Conservation (phyloP, 2,113 vertebrate genomes). For the Rhinogobius similis region DNA sequence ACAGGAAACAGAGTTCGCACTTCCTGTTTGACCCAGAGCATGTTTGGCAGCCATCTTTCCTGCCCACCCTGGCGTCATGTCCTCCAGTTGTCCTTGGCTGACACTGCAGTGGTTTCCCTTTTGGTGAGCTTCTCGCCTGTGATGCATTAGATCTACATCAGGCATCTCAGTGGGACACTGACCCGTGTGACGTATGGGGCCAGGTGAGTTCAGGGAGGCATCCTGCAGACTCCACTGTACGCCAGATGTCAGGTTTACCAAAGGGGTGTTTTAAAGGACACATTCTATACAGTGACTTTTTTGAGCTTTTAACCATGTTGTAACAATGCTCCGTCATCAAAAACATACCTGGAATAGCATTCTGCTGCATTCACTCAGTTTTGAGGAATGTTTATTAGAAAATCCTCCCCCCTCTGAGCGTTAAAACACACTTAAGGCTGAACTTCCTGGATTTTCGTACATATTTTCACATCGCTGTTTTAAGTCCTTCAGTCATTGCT, state of each 20-base stretch:
- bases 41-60: constrained; percentile 55
- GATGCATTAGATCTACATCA: constrained; percentile 59
- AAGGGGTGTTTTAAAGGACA: background rate
- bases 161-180: constrained; percentile 39
- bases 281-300: background rate
- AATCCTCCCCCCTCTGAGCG: no score
- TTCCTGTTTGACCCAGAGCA: constrained; percentile 52
- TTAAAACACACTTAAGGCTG: no score
- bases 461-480: no score
- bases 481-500: no score
- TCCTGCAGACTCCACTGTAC: constrained; percentile 19
- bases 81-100: constrained; percentile 61
- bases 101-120: constrained; percentile 26
- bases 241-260: background rate
- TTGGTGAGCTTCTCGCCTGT: constrained; percentile 34
- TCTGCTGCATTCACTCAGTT: no score
- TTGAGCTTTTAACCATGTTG: no score
- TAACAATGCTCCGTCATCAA: no score
- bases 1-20: constrained; percentile 60
- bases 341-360: no score
- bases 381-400: no score
- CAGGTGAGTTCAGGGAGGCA: constrained; percentile 45
- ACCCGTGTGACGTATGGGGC: constrained; percentile 37
- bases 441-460: no score
- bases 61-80: constrained; percentile 47